These are phyloP conservation scores for Sebastes jordani DNA, from an alignment of 2,797 vertebrate genomes.

Conservation along the genomic window DNA sequence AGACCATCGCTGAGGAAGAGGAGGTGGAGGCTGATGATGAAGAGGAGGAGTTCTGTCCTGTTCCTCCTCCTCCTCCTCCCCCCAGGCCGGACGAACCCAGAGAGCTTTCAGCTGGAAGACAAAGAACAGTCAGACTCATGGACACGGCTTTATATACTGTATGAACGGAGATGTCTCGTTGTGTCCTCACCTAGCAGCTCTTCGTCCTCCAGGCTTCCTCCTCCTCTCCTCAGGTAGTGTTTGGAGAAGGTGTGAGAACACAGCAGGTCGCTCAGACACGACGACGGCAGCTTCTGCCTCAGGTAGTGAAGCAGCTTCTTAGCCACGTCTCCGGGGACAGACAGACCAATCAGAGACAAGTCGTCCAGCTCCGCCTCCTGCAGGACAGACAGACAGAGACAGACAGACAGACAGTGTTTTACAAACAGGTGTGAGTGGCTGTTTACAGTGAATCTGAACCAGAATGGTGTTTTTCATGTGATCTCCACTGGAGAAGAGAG, in stretches of 20 bases:
- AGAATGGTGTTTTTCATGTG: background rate
- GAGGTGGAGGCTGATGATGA: conserved; percentile 26
- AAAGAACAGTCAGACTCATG: background rate
- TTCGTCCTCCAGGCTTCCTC: conserved; percentile 68
- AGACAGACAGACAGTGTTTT: background rate
- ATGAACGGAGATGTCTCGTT: background rate
- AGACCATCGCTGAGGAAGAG: conserved; percentile 59
- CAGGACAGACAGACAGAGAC: background rate
- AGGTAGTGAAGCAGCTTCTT: conserved; percentile 86
- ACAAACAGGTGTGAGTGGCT: background rate
- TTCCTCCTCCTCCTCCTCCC: background rate
- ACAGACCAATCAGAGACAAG: conserved; percentile 80
- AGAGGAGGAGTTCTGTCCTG: conserved; percentile 34
- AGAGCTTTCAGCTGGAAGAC: conserved; percentile 48
- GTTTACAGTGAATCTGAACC: background rate
- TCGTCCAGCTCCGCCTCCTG: conserved; percentile 82
- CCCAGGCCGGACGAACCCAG: conserved; percentile 50
- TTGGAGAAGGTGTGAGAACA: conserved; percentile 84
- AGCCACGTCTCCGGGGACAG: conserved; percentile 80
- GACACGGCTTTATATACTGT: background rate
- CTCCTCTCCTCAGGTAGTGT: conserved; percentile 75
- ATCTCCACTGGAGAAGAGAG: background rate
- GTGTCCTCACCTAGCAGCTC: conserved; percentile 65
- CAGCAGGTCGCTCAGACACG: conserved; percentile 82
- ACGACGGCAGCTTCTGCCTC: conserved; percentile 83